phyloP scores from a whole-genome alignment of 1,140 invertebrate genomes.

The Paraescarpia echinospica region DNA sequence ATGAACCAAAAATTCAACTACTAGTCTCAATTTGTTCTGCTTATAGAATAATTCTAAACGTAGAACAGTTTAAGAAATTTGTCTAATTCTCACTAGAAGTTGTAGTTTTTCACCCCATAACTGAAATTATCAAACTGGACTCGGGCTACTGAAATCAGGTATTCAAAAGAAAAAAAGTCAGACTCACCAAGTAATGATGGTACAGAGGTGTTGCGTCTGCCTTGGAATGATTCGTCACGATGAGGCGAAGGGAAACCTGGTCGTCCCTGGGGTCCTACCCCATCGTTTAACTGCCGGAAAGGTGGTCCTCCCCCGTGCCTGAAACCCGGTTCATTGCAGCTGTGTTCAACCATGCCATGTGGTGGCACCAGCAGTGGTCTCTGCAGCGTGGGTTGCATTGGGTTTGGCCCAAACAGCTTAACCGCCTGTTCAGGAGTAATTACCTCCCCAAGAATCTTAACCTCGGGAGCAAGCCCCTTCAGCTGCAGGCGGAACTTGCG shows the following conservation, averaged over 20 bases:
- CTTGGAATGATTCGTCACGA: not conserved
- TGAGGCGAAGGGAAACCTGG: not conserved
- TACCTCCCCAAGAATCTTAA: conserved; percentile 60
- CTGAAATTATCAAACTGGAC: too few species aligned
- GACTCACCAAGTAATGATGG: not conserved
- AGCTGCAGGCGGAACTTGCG: conserved; percentile 64
- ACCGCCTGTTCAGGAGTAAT: not conserved
- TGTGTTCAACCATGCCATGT: not conserved
- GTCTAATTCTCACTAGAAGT: too few species aligned
- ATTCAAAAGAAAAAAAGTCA: too few species aligned
- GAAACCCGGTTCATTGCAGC: not conserved
- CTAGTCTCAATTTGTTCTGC: too few species aligned
- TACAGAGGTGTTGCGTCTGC: not conserved
- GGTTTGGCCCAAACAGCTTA: conserved; percentile 6
- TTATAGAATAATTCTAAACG: too few species aligned
- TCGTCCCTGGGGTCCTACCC: not conserved
- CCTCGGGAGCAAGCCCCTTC: conserved; percentile 75
- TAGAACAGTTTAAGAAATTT: too few species aligned
- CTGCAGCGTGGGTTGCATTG: not conserved
- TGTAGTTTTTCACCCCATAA: too few species aligned
- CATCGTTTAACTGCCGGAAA: not conserved
- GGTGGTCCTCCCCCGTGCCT: not conserved
- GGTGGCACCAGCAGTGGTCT: not conserved
- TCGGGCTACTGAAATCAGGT: too few species aligned
- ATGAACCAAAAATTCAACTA: too few species aligned